Base-by-base conservation (phyloP, 2,888 invertebrate genomes). In the Furcula furcula region DNA sequence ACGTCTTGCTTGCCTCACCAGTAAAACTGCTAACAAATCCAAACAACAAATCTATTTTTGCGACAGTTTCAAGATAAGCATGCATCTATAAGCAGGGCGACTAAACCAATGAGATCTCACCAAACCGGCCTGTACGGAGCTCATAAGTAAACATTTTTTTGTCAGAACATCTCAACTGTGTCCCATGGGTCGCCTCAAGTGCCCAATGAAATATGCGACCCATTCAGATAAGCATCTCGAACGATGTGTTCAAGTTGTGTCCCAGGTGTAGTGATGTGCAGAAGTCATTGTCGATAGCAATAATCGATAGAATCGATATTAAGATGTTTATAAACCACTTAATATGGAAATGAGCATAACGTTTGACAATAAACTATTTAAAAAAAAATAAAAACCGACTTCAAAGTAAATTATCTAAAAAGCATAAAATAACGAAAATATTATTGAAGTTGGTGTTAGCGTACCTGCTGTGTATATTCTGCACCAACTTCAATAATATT, bases 201-300 rank as follows among this genome's bases (percentile, higher is more conserved):
- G 52, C 41, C 39, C 43, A 65, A 65, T 66, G 65, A 68, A 59
- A 68, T 63, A 67, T 68, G 63, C 57, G 48, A 47, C 58, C 47
- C 55, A 50, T 50, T 53, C 53, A 56, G 63, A 76, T 70, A 68
- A 69, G 48, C 55, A 74, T 69, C 72, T 69, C 65, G 60, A 70
- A 65, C 65, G 58, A 48, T 64, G 15, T 65, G 74, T 72, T 71
- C 65, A 14, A 26, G 14, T 7, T 4, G 7, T 7, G 20, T 4
- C n/a, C n/a, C 21, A 10, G 10, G 10, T 21, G 7, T 26, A 26
- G 26, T 14, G 26, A 26, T 14, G 26, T 26, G 4, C 21, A 5
- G n/a, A 11, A 6, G n/a, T 7, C 26, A 26, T 5, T 13, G 6
- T 26, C 26, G 14, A 26, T n/a, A n/a, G n/a, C n/a, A n/a, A n/a